Evolutionary conservation across 53 echinoderm and acorn worm genomes (phyloP).

Genomic region (Echinometra lucunter): DNA sequence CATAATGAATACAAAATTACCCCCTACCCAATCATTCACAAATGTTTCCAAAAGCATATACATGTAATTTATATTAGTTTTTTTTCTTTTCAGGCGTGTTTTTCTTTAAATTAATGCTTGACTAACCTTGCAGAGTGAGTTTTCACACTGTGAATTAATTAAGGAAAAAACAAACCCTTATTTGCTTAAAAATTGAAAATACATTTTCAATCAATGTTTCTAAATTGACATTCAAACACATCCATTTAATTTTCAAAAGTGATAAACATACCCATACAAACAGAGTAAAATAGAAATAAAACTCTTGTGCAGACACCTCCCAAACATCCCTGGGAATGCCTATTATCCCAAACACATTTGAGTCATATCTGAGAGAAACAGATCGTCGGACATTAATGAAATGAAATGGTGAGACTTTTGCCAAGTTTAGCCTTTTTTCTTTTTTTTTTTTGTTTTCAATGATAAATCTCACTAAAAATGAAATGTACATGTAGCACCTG

Average conservation of each 20-base stretch:
- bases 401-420: conserved; percentile 47
- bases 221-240: neutral
- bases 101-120: no score
- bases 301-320: neutral
- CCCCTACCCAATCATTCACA: no score
- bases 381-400: conserved; percentile 8
- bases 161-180: no score
- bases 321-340: conserved; percentile 43
- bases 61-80: no score
- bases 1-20: no score
- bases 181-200: no score
- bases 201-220: no score
- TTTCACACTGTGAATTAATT: no score
- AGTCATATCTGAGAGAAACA: neutral
- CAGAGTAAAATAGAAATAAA: neutral
- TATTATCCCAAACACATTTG: conserved; percentile 23
- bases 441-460: neutral
- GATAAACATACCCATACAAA: neutral
- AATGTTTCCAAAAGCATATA: no score
- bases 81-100: no score
- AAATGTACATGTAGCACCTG: conserved; percentile 10
- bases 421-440: conserved; percentile 19
- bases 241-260: neutral
- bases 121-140: no score
- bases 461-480: neutral